phyloP scores from a whole-genome alignment of 2,113 vertebrate genomes.

The Calidris pygmaea region DNA sequence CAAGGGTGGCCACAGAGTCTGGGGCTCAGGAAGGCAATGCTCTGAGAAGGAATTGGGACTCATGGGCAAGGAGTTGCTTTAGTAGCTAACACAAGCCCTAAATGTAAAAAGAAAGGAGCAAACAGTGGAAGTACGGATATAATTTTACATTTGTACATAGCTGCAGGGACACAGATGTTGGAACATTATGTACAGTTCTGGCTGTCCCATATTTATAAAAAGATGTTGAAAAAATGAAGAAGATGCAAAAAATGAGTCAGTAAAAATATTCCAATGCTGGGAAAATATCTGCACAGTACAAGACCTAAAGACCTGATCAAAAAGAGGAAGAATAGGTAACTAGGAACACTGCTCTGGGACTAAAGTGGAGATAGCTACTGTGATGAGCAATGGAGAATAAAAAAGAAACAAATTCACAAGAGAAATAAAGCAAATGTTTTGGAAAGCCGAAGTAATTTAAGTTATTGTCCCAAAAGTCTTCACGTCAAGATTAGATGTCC shows the following conservation, averaged over 20 bases:
- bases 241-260: background rate
- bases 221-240: slow-evolving; percentile 14
- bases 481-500: background rate
- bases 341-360: background rate
- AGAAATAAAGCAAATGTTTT: background rate
- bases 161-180: background rate
- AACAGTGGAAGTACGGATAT: background rate
- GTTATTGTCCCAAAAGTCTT: background rate
- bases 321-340: background rate
- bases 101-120: background rate
- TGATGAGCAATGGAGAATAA: background rate
- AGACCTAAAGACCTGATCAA: background rate
- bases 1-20: background rate
- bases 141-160: background rate
- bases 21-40: background rate
- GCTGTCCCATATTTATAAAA: background rate
- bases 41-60: background rate
- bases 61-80: background rate
- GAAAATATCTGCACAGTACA: background rate
- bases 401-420: background rate
- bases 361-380: background rate
- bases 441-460: background rate
- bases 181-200: background rate
- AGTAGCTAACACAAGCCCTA: background rate
- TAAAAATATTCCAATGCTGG: background rate